Evolutionary conservation across 2,888 invertebrate species (phyloP).

Genomic region (Pammene fasciana): DNA sequence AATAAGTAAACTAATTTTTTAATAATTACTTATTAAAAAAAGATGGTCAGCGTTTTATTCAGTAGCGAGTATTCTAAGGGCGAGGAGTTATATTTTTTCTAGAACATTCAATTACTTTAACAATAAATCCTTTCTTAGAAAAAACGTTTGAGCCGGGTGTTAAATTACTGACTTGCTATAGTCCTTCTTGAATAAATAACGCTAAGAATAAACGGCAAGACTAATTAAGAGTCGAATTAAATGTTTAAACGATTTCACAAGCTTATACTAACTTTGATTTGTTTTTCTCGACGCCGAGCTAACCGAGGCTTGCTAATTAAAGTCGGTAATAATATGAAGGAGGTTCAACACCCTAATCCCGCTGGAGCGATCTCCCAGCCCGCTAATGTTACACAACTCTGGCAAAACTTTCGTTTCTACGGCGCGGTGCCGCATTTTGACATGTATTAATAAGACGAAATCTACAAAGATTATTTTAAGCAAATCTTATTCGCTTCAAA

Average conservation of each 20-base stretch:
- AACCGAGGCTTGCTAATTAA: slow-evolving; percentile 43
- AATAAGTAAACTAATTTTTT: too few relatives aligned
- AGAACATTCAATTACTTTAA: too few relatives aligned
- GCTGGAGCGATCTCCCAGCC: slow-evolving; percentile 17
- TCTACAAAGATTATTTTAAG: slow-evolving; percentile 1
- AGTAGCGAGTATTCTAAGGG: too few relatives aligned
- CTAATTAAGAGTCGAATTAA: slow-evolving; percentile 40
- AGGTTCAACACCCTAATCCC: slow-evolving; percentile 42
- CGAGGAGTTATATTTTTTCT: too few relatives aligned
- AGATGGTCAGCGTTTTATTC: too few relatives aligned
- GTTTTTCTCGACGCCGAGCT: slow-evolving; percentile 38
- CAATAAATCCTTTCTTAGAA: background rate
- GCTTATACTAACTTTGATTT: slow-evolving; percentile 42
- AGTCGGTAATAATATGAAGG: slow-evolving; percentile 43
- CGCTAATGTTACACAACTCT: slow-evolving; percentile 38
- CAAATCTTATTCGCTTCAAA: background rate
- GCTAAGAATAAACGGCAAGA: slow-evolving; percentile 40
- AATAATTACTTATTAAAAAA: too few relatives aligned
- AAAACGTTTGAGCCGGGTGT: slow-evolving; percentile 23
- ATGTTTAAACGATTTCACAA: slow-evolving; percentile 40
- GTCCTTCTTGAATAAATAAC: slow-evolving; percentile 31
- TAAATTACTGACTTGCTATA: slow-evolving; percentile 30
- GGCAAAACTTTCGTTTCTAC: slow-evolving; percentile 43
- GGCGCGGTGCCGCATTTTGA: slow-evolving; percentile 27
- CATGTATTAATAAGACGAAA: slow-evolving; percentile 33